A percentile compares a stretch with the other conserved stretches of the same genome.
Conservation (phyloP, 2,797 vertebrate genomes). For the Aulostomus chinensis region DNA sequence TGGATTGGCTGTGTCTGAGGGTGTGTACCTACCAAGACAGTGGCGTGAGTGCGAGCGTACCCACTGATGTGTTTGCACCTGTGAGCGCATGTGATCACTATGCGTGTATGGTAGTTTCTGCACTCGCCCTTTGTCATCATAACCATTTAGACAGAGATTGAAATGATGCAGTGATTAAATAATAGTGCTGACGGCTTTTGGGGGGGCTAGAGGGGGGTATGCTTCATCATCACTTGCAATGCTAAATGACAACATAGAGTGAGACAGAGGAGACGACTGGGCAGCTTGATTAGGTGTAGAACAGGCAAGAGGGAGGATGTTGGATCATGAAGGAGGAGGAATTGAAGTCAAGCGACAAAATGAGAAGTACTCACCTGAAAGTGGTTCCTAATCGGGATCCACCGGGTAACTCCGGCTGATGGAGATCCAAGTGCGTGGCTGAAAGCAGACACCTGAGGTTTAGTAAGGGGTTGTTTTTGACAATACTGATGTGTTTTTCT, state of each 20-base stretch:
- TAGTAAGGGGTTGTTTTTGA: too few relatives aligned
- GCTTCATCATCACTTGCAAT: slow-evolving; percentile 39
- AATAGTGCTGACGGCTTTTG: slow-evolving; percentile 50
- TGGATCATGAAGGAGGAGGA: slow-evolving; percentile 11
- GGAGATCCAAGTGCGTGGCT: too few relatives aligned
- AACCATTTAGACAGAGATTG: slow-evolving; percentile 27
- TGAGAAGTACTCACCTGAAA: slow-evolving; percentile 26
- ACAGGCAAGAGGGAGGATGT: slow-evolving; percentile 4
- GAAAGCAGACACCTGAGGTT: too few relatives aligned
- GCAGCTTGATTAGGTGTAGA: slow-evolving; percentile 1
- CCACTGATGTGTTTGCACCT: too few relatives aligned
- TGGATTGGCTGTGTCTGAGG: slow-evolving; percentile 41
- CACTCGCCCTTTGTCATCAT: slow-evolving; percentile 18
- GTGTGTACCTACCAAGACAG: not conserved
- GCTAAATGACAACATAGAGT: slow-evolving; percentile 55
- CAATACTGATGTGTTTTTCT: too few relatives aligned
- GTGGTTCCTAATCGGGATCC: too few relatives aligned
- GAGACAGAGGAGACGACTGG: slow-evolving; percentile 22
- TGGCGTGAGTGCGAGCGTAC: not conserved
- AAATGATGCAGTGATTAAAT: slow-evolving; percentile 46
- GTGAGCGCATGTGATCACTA: too few relatives aligned
- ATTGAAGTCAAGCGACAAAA: slow-evolving; percentile 22
- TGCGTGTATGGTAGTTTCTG: slow-evolving; percentile 3
- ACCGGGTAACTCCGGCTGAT: too few relatives aligned
- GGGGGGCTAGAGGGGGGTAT: not conserved